Conservation (phyloP, 2,797 vertebrate genomes). For the Gymnothorax javanicus region DNA sequence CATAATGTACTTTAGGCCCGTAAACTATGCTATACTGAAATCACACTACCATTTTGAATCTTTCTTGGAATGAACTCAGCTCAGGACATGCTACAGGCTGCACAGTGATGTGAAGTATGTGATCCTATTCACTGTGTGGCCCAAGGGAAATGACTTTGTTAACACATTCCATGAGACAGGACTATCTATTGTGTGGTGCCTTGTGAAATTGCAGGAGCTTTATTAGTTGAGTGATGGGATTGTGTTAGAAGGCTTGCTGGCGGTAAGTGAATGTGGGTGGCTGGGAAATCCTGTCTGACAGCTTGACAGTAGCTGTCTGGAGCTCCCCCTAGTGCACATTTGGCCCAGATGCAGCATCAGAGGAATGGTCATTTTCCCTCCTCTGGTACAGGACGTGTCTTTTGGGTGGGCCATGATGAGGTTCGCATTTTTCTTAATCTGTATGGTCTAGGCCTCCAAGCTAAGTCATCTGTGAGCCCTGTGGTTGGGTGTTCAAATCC, state of each 20-base stretch:
- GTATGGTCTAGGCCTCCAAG: no score
- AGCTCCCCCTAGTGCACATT: neutral
- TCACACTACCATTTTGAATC: neutral
- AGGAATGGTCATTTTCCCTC: neutral
- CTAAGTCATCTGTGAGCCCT: no score
- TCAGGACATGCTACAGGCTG: neutral
- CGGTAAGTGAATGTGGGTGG: neutral
- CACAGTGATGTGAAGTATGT: neutral
- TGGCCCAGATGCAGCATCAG: neutral
- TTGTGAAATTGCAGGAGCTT: neutral
- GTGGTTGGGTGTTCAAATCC: no score
- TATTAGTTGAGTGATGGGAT: neutral
- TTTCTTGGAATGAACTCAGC: no score
- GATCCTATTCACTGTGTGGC: neutral
- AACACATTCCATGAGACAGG: neutral
- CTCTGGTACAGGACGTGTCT: neutral
- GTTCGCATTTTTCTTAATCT: no score
- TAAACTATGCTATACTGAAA: neutral
- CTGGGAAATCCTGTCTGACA: neutral
- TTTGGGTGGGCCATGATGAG: neutral
- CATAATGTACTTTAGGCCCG: no score
- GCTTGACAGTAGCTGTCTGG: neutral
- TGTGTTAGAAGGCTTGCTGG: neutral
- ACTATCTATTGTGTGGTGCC: neutral
- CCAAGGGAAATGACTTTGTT: neutral